Evolutionary conservation across 2,113 vertebrate genomes (phyloP), one percentile per base, ranked within the genome.

Genomic region (Pontoporia blainvillei): DNA sequence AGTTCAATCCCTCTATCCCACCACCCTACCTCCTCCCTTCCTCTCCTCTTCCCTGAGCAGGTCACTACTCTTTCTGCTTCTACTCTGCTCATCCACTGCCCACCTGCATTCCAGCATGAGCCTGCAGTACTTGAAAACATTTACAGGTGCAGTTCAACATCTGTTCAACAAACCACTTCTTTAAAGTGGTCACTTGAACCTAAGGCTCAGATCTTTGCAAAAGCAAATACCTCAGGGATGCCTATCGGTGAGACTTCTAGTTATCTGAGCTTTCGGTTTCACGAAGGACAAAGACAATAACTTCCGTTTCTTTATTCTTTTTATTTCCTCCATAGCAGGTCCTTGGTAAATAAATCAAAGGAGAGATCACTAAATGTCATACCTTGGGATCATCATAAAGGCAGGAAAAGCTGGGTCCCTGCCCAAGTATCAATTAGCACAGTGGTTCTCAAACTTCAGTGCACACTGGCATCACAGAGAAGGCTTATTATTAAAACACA

Each of bases 141-240:
- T 31, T 27, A 49, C 46, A 49, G 46, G 46, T 49, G 46, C 46
- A 3, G 46, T 14, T 49, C 49, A 49, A 49, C 49, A 49, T 96
- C 92, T 69, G 69, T 18, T 69, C 57, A 84, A 76, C 52, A 95
- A 91, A 71, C 15, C 8, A 87, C 66, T 14, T 88, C 27, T 52
- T 72, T 21, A n/a, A 54, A 92, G 75, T 2, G 64, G 64, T 82
- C 88, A 78, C 31, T 12, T 75, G 52, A 88, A 36, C 5, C 11
- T 54, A 61, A 69, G 44, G 8, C 34, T 91, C 39, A 71, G 76
- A 41, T 79, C 2, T 79, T 64, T 62, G 72, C 31, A 78, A 79
- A 81, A 89, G n/a, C 39, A 39, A 94, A 85, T 57, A 69, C 3
- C 41, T 96, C 31, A 46, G 13, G 11, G 6, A 44, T 78, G 13